A percentile compares a stretch with the other conserved stretches of the same genome.
Evolutionary conservation across 2,113 vertebrate genomes (phyloP).

Genomic region (Myotis lucifugus): DNA sequence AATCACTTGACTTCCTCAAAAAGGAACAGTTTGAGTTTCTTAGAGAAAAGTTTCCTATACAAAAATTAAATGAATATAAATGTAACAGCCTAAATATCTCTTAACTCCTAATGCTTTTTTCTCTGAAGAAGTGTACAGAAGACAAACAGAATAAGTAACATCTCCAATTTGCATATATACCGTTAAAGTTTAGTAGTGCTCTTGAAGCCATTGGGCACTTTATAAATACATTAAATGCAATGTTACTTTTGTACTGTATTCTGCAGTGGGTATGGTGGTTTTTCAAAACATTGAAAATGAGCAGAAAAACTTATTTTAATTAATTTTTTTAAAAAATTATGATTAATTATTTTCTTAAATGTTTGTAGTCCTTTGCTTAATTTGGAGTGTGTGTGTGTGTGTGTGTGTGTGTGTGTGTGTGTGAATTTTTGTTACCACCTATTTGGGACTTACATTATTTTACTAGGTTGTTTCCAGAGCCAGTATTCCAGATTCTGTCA

Average conservation of each 20-base stretch:
- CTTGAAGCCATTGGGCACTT: neutral
- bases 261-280: neutral
- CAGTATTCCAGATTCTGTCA: neutral
- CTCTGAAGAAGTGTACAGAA: neutral
- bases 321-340: neutral
- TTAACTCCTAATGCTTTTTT: neutral
- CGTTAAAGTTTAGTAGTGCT: neutral
- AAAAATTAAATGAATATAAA: conserved; percentile 41
- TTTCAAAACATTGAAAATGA: neutral
- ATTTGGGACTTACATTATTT: neutral
- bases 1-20: conserved; percentile 75
- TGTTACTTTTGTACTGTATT: neutral
- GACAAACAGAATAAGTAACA: neutral
- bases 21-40: conserved; percentile 59
- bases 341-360: neutral
- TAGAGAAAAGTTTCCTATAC: conserved; percentile 61
- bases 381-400: neutral
- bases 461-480: neutral
- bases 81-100: neutral
- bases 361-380: neutral
- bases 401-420: neutral
- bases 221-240: neutral
- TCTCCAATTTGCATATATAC: neutral
- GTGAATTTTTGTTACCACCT: neutral
- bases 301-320: neutral